Evolutionary conservation across 2,113 vertebrate genomes (phyloP).

Genomic region (Columba janthina): DNA sequence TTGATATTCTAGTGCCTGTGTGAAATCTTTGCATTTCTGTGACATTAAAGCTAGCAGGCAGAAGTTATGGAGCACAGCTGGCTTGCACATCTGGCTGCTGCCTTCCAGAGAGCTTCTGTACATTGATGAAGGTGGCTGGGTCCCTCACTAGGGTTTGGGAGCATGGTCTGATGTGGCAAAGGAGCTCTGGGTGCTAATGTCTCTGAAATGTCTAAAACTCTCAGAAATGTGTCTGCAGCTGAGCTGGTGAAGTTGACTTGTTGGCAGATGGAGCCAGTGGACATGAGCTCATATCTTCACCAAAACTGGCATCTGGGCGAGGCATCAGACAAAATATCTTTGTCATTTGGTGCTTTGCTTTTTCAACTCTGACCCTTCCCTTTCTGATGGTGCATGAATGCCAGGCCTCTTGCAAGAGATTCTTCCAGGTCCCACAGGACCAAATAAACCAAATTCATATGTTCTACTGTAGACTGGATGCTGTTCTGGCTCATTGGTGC

Average conservation of each 20-base stretch:
- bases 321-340: no score
- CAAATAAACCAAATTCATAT: neutral
- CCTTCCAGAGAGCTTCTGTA: neutral
- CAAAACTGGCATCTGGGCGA: neutral
- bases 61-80: neutral
- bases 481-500: neutral
- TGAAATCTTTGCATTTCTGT: no score
- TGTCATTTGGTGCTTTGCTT: fast-evolving
- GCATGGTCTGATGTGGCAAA: neutral
- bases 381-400: neutral
- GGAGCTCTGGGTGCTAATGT: neutral
- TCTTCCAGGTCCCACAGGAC: neutral
- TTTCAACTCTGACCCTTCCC: neutral
- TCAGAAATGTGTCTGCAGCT: neutral
- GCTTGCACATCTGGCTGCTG: fast-evolving
- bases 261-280: neutral
- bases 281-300: neutral
- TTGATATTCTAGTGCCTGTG: neutral
- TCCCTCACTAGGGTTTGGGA: neutral
- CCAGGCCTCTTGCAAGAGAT: neutral
- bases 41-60: no score
- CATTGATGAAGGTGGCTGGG: fast-evolving
- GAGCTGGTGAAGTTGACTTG: neutral
- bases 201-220: neutral
- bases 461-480: neutral